A percentile compares a stretch with the other conserved stretches of the same genome.
phyloP scores from a whole-genome alignment of 2,797 vertebrate species.

The Pagetopsis macropterus region DNA sequence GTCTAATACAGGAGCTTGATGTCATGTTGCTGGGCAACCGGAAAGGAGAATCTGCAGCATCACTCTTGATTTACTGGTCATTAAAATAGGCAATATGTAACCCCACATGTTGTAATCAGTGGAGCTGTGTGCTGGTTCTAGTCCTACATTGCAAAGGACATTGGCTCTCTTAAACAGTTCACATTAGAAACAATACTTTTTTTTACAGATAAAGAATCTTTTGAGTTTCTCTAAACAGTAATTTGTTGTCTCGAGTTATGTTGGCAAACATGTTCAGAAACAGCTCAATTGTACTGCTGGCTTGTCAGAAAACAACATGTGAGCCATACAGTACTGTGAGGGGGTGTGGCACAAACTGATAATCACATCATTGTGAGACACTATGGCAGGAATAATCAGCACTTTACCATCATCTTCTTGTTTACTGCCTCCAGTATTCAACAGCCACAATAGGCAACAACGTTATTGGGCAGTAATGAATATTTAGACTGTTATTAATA shows the following conservation, averaged over 20 bases:
- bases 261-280: constrained; percentile 14
- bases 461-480: constrained; percentile 62
- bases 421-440: constrained; percentile 56
- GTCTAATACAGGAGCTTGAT: constrained; percentile 65
- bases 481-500: constrained; percentile 76
- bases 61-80: constrained; percentile 75
- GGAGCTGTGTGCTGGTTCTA: constrained; percentile 27
- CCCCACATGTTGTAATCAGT: constrained; percentile 57
- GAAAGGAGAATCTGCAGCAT: constrained; percentile 76
- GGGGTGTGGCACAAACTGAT: constrained; percentile 58
- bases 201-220: not conserved
- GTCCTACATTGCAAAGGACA: constrained; percentile 6
- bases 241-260: not conserved
- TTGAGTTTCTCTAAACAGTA: constrained; percentile 6
- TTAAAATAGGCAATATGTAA: constrained; percentile 60
- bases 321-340: constrained; percentile 22
- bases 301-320: constrained; percentile 47
- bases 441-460: constrained; percentile 66
- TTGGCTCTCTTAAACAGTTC: constrained; percentile 7
- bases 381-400: constrained; percentile 61
- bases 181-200: not conserved
- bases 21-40: constrained; percentile 82
- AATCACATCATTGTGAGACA: constrained; percentile 58
- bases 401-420: constrained; percentile 59
- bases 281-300: constrained; percentile 18